Conservation (phyloP, 2,113 vertebrate species). For the Cottus gobio region DNA sequence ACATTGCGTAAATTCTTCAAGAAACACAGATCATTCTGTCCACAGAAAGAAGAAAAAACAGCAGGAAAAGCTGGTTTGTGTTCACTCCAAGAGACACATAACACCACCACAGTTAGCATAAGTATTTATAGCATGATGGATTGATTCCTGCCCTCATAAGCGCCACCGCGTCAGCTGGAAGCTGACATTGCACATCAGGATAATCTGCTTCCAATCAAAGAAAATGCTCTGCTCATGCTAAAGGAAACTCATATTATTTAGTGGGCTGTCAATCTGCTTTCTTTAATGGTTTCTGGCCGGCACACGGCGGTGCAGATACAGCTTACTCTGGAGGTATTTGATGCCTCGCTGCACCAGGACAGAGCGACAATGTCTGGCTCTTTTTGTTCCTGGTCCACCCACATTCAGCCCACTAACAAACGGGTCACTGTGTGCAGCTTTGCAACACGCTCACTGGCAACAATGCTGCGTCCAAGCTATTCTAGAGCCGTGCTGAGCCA, state of each 20-base stretch:
- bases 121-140: slow-evolving; percentile 44
- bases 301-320: slow-evolving; percentile 54
- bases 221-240: neutral
- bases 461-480: slow-evolving; percentile 61
- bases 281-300: slow-evolving; percentile 29
- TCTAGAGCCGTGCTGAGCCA: slow-evolving; percentile 62
- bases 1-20: neutral
- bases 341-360: slow-evolving; percentile 76
- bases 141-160: slow-evolving; percentile 5
- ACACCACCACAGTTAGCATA: slow-evolving; percentile 5
- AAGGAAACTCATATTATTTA: slow-evolving; percentile 35
- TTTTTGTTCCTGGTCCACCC: slow-evolving; percentile 64
- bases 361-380: slow-evolving; percentile 72
- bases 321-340: slow-evolving; percentile 60
- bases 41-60: neutral
- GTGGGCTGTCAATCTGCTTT: slow-evolving; percentile 26
- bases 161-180: neutral
- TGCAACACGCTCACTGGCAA: slow-evolving; percentile 58
- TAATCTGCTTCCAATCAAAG: slow-evolving; percentile 43
- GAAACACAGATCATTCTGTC: neutral
- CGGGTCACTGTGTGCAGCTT: slow-evolving; percentile 66
- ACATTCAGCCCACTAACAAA: slow-evolving; percentile 70
- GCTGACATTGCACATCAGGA: slow-evolving; percentile 10
- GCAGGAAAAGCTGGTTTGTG: neutral
- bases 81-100: slow-evolving; percentile 13